phyloP scores from a whole-genome alignment of 2,113 vertebrate species.

The Triplophysa siluroides region DNA sequence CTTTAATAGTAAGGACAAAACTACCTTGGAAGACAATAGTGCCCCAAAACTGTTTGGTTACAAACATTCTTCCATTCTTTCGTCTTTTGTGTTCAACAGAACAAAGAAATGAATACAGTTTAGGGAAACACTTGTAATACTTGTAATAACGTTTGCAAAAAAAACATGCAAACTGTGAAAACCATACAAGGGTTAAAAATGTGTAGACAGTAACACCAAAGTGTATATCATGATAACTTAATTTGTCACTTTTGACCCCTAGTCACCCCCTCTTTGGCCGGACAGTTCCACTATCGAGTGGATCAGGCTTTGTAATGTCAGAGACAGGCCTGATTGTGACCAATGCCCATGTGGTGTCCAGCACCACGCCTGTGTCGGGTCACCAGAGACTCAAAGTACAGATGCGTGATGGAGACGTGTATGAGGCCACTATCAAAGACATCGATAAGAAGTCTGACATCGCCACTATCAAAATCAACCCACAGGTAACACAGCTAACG shows the following conservation, averaged over 20 bases:
- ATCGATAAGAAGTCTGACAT: slow-evolving; percentile 95
- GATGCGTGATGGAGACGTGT: slow-evolving; percentile 82
- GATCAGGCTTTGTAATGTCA: slow-evolving; percentile 91
- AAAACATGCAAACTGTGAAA: too few species aligned
- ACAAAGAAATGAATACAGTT: too few species aligned
- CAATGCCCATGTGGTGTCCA: slow-evolving; percentile 91
- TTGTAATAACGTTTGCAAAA: too few species aligned
- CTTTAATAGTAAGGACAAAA: too few species aligned
- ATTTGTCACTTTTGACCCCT: slow-evolving; percentile 12
- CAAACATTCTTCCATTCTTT: too few species aligned
- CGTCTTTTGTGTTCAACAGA: too few species aligned
- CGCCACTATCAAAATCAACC: slow-evolving; percentile 89
- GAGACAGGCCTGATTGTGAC: slow-evolving; percentile 89
- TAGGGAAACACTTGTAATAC: too few species aligned
- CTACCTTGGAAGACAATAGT: too few species aligned
- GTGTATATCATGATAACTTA: too few species aligned
- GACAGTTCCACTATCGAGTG: slow-evolving; percentile 87
- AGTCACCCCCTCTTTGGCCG: slow-evolving; percentile 91
- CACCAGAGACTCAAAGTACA: slow-evolving; percentile 89
- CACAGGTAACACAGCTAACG: slow-evolving; percentile 72
- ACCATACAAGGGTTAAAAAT: too few species aligned
- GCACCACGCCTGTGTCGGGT: slow-evolving; percentile 76
- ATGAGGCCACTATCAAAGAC: slow-evolving; percentile 88
- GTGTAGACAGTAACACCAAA: neutral
- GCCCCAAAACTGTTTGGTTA: too few species aligned